Percentiles rank a stretch among this genome's conserved stretches.
These are phyloP conservation scores for Penaeus japonicus DNA, from an alignment of 1,140 invertebrate species.

Conservation along the genomic window DNA sequence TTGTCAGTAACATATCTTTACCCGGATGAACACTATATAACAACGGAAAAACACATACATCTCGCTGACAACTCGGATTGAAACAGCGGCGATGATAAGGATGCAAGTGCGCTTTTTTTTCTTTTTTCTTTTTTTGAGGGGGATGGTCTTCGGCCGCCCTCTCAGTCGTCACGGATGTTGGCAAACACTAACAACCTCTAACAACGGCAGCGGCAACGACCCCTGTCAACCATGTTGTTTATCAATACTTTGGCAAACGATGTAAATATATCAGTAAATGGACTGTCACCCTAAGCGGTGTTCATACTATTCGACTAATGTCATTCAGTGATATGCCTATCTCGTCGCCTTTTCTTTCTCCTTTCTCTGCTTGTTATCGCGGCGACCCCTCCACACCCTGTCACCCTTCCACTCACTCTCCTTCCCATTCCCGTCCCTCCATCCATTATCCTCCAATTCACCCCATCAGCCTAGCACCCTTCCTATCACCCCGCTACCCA, in stretches of 20 bases:
- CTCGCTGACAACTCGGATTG: constrained; percentile 34
- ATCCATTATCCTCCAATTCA: neutral
- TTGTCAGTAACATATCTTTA: constrained; percentile 34
- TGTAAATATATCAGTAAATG: too few species aligned
- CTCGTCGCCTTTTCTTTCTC: neutral
- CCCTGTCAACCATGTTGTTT: too few species aligned
- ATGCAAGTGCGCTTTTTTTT: neutral
- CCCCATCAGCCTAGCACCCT: too few species aligned
- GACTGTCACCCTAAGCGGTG: too few species aligned
- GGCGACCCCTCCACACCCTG: neutral
- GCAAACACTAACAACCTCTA: too few species aligned
- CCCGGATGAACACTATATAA: constrained; percentile 31
- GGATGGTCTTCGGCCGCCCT: neutral
- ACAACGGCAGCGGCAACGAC: too few species aligned
- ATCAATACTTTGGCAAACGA: too few species aligned
- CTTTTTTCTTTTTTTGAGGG: neutral
- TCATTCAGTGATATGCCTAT: too few species aligned
- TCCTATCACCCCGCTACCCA: neutral
- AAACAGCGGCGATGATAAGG: constrained; percentile 33
- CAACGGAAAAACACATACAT: constrained; percentile 30
- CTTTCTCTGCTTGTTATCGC: neutral
- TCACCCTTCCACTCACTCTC: neutral
- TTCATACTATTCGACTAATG: too few species aligned
- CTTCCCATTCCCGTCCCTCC: neutral
- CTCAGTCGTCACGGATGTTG: neutral